These are phyloP conservation scores for Sylvicola cinctus DNA, from an alignment of 2,888 invertebrate species.

Conservation along the genomic window DNA sequence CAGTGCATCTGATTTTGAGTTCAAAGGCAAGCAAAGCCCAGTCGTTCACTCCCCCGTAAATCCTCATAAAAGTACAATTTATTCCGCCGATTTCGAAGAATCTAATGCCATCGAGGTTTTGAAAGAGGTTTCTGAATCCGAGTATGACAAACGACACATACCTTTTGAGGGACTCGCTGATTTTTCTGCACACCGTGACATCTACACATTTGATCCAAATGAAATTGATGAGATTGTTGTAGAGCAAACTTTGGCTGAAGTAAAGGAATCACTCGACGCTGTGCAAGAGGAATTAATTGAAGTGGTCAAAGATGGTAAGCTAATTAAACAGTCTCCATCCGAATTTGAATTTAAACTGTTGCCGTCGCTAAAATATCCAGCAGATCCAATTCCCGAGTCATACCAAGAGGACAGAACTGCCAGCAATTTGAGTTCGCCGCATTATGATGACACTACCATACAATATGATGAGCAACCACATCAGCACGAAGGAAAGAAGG, in stretches of 20 bases:
- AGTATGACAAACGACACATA: slow-evolving; percentile 7
- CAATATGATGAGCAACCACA: too few relatives aligned
- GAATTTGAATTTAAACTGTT: slow-evolving; percentile 50
- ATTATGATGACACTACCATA: too few relatives aligned
- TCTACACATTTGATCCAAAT: slow-evolving; percentile 17
- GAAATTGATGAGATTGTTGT: slow-evolving; percentile 33
- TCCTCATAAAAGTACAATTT: neutral
- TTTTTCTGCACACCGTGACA: slow-evolving; percentile 1
- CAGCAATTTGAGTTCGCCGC: too few relatives aligned
- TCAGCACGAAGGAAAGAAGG: neutral
- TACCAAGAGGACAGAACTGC: slow-evolving; percentile 12
- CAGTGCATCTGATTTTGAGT: slow-evolving; percentile 6
- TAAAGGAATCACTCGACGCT: slow-evolving; percentile 46
- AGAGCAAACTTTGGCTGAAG: slow-evolving; percentile 49
- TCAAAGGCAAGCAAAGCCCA: too few relatives aligned
- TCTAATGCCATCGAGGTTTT: slow-evolving; percentile 5
- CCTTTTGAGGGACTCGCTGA: neutral
- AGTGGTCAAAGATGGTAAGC: slow-evolving; percentile 33
- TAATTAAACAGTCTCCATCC: slow-evolving; percentile 48
- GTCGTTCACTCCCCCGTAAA: neutral
- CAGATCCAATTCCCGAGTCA: slow-evolving; percentile 15
- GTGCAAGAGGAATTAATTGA: slow-evolving; percentile 48
- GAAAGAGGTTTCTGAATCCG: slow-evolving; percentile 5
- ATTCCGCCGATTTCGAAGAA: neutral
- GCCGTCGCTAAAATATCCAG: slow-evolving; percentile 27